Evolutionary conservation across 2,888 invertebrate genomes (phyloP).

Genomic region (Chirona hameri): DNA sequence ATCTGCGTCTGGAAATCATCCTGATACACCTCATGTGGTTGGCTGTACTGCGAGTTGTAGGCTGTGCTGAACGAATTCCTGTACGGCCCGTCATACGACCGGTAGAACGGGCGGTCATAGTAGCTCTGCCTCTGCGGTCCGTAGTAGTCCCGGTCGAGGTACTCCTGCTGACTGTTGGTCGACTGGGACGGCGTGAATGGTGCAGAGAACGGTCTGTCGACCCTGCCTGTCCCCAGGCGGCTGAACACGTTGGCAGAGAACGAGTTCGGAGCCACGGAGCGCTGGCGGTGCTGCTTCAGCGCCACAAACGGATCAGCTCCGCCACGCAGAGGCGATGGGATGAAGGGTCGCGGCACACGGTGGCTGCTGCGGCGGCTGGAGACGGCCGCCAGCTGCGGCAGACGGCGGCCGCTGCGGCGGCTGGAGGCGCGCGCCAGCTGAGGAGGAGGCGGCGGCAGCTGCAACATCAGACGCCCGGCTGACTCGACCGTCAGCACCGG

Average conservation of each 20-base stretch:
- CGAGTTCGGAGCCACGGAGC: not conserved
- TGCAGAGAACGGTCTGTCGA: not conserved
- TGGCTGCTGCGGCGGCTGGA: not conserved
- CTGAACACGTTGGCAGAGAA: too few relatives aligned
- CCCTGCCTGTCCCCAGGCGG: too few relatives aligned
- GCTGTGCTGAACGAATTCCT: too few relatives aligned
- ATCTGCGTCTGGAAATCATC: constrained; percentile 24
- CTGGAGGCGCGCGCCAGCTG: not conserved
- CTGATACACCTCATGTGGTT: not conserved
- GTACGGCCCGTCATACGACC: too few relatives aligned
- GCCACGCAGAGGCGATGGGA: not conserved
- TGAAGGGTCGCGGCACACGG: not conserved
- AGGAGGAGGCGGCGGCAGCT: constrained; percentile 5
- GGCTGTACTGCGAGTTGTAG: too few relatives aligned
- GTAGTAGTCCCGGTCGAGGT: constrained; percentile 4
- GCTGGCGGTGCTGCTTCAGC: not conserved
- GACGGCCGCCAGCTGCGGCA: not conserved
- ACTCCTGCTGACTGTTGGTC: not conserved
- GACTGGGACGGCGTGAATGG: not conserved
- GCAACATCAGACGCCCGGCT: not conserved
- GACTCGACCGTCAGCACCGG: not conserved
- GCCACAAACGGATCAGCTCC: not conserved
- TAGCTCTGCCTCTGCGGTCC: not conserved
- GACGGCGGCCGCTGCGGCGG: not conserved
- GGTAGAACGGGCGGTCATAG: not conserved